Conservation (phyloP, 2,888 invertebrate species). For the Stenichneumon culpator region DNA sequence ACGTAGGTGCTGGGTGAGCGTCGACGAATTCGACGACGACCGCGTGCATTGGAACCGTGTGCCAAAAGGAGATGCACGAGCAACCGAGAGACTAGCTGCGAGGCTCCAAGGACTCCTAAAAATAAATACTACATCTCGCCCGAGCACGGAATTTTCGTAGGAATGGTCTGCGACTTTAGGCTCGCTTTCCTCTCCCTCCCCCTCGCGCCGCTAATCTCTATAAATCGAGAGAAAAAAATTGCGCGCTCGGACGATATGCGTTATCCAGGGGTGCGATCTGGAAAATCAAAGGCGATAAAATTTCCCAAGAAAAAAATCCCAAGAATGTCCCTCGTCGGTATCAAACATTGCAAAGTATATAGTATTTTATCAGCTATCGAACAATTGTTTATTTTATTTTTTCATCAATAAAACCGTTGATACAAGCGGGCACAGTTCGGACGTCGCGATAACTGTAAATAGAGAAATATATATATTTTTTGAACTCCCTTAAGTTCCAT, state of each 20-base stretch:
- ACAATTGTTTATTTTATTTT: background rate
- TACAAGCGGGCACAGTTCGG: no score
- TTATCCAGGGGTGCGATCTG: background rate
- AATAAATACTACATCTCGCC: slow-evolving; percentile 65
- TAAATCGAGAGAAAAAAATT: background rate
- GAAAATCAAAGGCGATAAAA: background rate
- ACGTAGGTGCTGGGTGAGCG: slow-evolving; percentile 13
- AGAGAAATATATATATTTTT: no score
- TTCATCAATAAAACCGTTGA: no score
- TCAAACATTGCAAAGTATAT: background rate
- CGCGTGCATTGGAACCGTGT: slow-evolving; percentile 61
- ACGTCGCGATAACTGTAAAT: no score
- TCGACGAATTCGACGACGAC: slow-evolving; percentile 57
- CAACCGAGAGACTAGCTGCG: slow-evolving; percentile 63
- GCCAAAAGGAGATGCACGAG: slow-evolving; percentile 68
- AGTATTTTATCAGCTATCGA: background rate
- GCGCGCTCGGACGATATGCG: background rate
- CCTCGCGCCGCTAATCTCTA: slow-evolving; percentile 9
- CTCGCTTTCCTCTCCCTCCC: slow-evolving; percentile 18
- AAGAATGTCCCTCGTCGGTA: background rate
- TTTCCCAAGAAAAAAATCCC: background rate
- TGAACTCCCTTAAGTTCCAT: no score
- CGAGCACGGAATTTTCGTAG: slow-evolving; percentile 57
- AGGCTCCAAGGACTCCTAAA: slow-evolving; percentile 69
- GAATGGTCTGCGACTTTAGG: slow-evolving; percentile 50